These are phyloP conservation scores for Eurytoma adleriae DNA, from an alignment of 2,888 invertebrate species.

Conservation along the genomic window DNA sequence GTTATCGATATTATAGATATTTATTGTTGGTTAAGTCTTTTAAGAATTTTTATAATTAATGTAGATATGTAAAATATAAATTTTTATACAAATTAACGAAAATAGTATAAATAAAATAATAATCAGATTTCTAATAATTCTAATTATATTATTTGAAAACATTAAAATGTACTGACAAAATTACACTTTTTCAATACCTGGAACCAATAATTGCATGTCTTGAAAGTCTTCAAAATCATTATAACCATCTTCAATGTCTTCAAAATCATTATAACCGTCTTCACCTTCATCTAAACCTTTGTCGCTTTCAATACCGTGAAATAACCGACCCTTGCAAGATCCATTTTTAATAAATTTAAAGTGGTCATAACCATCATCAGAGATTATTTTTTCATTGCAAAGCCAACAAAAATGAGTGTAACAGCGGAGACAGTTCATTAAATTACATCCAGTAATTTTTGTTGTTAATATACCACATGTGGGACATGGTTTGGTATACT, in stretches of 20 bases:
- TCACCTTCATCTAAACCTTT: slow-evolving; percentile 20
- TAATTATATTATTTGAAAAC: neutral
- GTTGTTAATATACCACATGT: slow-evolving; percentile 60
- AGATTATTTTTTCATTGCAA: slow-evolving; percentile 60
- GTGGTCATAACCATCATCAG: slow-evolving; percentile 62
- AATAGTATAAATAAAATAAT: slow-evolving; percentile 28
- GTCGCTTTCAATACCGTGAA: slow-evolving; percentile 55
- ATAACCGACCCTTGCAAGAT: slow-evolving; percentile 61
- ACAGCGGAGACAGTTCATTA: slow-evolving; percentile 63
- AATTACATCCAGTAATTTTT: slow-evolving; percentile 64
- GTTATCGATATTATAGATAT: slow-evolving; percentile 33
- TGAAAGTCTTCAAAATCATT: neutral
- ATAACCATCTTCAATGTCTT: slow-evolving; percentile 8
- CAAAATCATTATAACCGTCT: slow-evolving; percentile 4
- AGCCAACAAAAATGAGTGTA: slow-evolving; percentile 64
- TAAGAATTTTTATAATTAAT: slow-evolving; percentile 27
- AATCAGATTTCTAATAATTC: slow-evolving; percentile 4
- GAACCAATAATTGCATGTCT: neutral
- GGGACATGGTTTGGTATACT: slow-evolving; percentile 64
- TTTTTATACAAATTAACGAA: slow-evolving; percentile 31
- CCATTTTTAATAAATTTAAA: slow-evolving; percentile 48
- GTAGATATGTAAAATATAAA: slow-evolving; percentile 22
- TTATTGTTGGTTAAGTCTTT: slow-evolving; percentile 26
- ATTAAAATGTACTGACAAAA: neutral
- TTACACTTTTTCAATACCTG: neutral